Evolutionary conservation across 2,888 invertebrate species (phyloP).

Genomic region (Lepidonotus clava): DNA sequence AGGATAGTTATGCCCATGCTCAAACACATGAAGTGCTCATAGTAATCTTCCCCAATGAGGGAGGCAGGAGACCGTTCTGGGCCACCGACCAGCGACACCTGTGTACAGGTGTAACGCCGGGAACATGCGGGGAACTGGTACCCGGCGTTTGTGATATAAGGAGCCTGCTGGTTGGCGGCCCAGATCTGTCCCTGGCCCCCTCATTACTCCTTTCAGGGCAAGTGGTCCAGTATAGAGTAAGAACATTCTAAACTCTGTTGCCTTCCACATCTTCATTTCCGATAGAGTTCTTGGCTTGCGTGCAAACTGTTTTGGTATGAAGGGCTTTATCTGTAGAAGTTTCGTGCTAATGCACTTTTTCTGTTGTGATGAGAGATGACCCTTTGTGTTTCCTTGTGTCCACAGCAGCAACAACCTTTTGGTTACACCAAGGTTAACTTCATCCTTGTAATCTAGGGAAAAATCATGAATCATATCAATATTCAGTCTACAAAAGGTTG

Average conservation of each 20-base stretch:
- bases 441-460: not conserved
- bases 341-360: not conserved
- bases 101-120: too few species aligned
- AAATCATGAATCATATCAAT: not conserved
- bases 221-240: conserved; percentile 3
- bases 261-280: conserved; percentile 28
- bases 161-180: too few species aligned
- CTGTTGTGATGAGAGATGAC: not conserved
- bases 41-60: not conserved
- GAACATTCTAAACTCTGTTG: conserved; percentile 24
- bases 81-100: too few species aligned
- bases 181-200: too few species aligned
- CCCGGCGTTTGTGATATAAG: too few species aligned
- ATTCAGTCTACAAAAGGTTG: not conserved
- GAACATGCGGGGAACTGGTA: too few species aligned
- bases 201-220: not conserved
- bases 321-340: not conserved
- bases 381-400: not conserved
- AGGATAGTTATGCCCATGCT: not conserved
- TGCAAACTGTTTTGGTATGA: not conserved
- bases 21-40: conserved; percentile 6
- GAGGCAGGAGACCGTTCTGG: too few species aligned
- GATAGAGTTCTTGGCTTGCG: not conserved
- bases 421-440: not conserved
- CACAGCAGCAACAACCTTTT: not conserved